Base-by-base conservation (phyloP, 2,797 vertebrate species). In the Phrynocephalus forsythii region DNA sequence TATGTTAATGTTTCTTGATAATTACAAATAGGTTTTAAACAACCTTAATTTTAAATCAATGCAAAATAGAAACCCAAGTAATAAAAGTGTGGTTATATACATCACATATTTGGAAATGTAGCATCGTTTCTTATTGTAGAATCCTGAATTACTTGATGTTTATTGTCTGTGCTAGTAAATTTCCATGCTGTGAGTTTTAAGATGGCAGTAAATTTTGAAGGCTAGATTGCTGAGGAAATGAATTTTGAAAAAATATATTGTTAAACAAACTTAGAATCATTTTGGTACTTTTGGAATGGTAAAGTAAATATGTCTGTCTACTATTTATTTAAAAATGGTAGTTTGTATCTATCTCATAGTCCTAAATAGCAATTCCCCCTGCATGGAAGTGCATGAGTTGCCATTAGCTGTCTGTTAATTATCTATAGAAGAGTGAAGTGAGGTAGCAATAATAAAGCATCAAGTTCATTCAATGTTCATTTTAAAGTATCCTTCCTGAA, bases 331-430 rank as follows among this genome's bases (percentile, higher is more conserved):
- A 84, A 0, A 86, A 66, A 81, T 82, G 7, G 86, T 3, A 9
- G 83, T 16, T 3, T 56, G 0, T 67, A 82, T 88, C 60, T 90
- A 24, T 77, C 77, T 90, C 0, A 0, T 90, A 18, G 82, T 89
- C 79, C 28, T 88, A 24, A 38, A 90, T 85, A 83, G 73, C 82
- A 6, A 16, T 22, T 67, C 84, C 85, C n/a, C 48, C 82, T 72
- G 69, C 10, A 81, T 79, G 28, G 60, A 24, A 50, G 0, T 0
- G 0, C 24, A 38, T 91, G 5, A 68, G 79, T 82, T 83, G 77
- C 38, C 38, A 44, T 44, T 44, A 44, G 52, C 52, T 13, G 2
- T 56, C 1, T 8, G 33, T 82, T 85, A 48, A 38, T 26, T 71
- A 71, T 56, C 0, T 56, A n/a, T 86, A 63, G 5, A 76, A 18